Evolutionary conservation across 92 coral and sea anemone genomes (phyloP).

Genomic region (Ricordea florida): DNA sequence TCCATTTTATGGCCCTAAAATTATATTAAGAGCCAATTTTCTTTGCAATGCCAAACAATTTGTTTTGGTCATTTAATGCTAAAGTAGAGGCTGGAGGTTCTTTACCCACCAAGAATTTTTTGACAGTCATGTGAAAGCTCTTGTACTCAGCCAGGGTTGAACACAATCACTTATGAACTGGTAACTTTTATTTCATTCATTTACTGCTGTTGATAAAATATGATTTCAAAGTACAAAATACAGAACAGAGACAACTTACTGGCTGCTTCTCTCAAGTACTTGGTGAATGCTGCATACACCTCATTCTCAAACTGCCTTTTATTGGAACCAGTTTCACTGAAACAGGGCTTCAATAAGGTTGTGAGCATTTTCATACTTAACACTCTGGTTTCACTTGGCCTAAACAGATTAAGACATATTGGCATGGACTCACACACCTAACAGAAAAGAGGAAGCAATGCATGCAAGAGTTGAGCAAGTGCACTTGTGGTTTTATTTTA

Average conservation of each 20-base stretch:
- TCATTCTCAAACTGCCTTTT: constrained; percentile 44
- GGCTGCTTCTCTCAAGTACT: constrained; percentile 67
- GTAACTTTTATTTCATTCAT: no score
- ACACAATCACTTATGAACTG: background rate
- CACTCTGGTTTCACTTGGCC: background rate
- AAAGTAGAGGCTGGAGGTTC: no score
- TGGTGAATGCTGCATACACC: constrained; percentile 60
- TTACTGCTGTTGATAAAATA: background rate
- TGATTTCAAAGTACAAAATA: constrained; percentile 21
- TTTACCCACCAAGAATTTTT: no score
- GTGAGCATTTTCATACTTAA: constrained; percentile 16
- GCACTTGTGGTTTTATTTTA: background rate
- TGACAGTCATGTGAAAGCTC: no score
- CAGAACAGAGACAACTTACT: constrained; percentile 44
- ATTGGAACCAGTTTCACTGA: constrained; percentile 23
- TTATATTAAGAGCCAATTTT: no score
- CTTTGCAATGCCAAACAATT: no score
- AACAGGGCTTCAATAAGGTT: constrained; percentile 5
- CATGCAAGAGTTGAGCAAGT: background rate
- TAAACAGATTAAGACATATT: background rate
- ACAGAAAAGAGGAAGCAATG: background rate
- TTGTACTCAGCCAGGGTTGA: background rate
- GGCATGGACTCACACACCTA: constrained; percentile 29
- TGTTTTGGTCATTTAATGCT: no score
- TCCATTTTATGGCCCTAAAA: no score